Evolutionary conservation across 2,888 invertebrate genomes (phyloP), one percentile per base, ranked within the genome.

Genomic region (Ariolimax columbianus): DNA sequence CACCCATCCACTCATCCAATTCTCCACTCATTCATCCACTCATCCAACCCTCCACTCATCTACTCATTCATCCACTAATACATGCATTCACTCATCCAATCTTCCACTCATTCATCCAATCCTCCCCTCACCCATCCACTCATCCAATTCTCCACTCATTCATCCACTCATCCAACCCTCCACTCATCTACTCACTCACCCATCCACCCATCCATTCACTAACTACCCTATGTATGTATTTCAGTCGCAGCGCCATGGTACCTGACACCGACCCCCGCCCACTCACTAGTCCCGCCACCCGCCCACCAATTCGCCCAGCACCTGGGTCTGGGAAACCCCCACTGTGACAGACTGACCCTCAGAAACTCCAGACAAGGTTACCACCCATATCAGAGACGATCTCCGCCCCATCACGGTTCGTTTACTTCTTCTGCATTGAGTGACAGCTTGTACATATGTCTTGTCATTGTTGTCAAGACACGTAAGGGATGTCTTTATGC

Each of bases 221-320:
- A 26, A 51, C 73, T 43, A 1, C 14, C 40, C 11, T 19, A 11
- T 75, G 30, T 40, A n/a, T 70, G 51, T 51, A 17, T 38, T 75
- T 82, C 90, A 92, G 92, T 92, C 82, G 88, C 92, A 23, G 89
- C 91, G 0, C 90, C 92, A 11, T 92, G 92, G 92, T 92, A 92
- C 83, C 77, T 92, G 38, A 90, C 92, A 11, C 90, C 91, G 0
- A 88, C 89, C n/a, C 70, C 86, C 1, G 90, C 91, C 38, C 91
- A 91, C 83, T 80, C 89, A 9, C 86, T 92, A 40, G 91, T 92
- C 14, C 92, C 92, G 17, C 92, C 92, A 11, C 92, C 92, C 23
- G 92, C 92, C 14, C 92, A 92, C 80, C 92, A 92, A 89, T 91
- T 92, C 79, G 88, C 91, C 40, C 91, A 91, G 55, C 90, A 90